Percentiles rank a stretch among this genome's conserved stretches.
Conservation (phyloP, 2,113 vertebrate genomes). For the Rafetus swinhoei region DNA sequence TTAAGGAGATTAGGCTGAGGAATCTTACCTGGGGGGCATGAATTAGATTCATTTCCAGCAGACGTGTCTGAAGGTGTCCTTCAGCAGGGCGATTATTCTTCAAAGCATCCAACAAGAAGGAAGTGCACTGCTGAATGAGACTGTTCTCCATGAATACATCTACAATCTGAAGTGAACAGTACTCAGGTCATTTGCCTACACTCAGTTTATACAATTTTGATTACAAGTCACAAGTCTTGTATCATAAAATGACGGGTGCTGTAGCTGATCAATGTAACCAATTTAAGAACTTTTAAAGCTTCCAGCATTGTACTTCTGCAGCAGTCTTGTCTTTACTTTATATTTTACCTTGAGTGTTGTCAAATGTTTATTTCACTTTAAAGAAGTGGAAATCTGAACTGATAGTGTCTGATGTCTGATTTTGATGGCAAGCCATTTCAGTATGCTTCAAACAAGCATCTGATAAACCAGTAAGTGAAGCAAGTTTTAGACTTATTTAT, state of each 20-base stretch:
- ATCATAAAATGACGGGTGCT: no score
- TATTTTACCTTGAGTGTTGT: not conserved
- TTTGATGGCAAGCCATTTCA: not conserved
- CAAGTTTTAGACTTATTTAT: no score
- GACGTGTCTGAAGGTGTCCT: constrained; percentile 91
- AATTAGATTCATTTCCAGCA: constrained; percentile 95
- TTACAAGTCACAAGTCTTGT: not conserved
- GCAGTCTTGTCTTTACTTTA: not conserved
- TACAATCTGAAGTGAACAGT: constrained; percentile 83
- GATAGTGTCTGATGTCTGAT: not conserved
- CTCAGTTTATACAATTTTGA: not conserved
- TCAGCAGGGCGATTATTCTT: constrained; percentile 91
- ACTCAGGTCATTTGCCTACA: not conserved
- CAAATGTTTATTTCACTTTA: no score
- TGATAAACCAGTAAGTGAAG: not conserved
- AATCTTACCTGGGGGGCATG: constrained; percentile 89
- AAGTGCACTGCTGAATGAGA: constrained; percentile 94
- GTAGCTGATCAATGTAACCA: not conserved
- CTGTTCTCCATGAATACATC: constrained; percentile 96
- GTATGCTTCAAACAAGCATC: not conserved
- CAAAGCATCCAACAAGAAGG: constrained; percentile 90
- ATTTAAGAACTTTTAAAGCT: not conserved
- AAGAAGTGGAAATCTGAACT: not conserved
- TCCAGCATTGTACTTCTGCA: not conserved
- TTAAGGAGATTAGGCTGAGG: not conserved